Evolutionary conservation across 2,797 vertebrate genomes (phyloP).

Genomic region (Sphenodon punctatus): DNA sequence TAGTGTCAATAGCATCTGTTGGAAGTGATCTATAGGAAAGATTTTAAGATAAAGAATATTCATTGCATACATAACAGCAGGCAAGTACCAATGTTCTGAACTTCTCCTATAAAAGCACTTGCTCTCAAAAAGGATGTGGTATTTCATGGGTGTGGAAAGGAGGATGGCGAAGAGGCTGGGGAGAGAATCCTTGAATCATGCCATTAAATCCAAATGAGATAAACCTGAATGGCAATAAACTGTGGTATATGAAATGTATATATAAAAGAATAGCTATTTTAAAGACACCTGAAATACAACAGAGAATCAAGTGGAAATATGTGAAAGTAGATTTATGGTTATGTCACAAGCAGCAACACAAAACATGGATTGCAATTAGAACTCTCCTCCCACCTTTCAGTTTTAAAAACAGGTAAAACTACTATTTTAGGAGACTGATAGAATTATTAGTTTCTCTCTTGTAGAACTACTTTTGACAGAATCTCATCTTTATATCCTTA

Average conservation of each 20-base stretch:
- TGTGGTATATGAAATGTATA: not conserved
- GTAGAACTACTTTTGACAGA: not conserved
- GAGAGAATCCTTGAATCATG: not conserved
- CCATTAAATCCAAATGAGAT: not conserved
- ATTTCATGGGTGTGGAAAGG: not conserved
- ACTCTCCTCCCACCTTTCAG: too few species aligned
- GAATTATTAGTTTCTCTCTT: not conserved
- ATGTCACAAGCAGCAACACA: not conserved
- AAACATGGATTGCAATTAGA: not conserved
- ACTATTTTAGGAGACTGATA: not conserved
- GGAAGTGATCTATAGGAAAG: too few species aligned
- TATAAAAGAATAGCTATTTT: rapidly evolving
- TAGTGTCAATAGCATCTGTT: not conserved
- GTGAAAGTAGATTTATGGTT: not conserved
- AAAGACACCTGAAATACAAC: not conserved
- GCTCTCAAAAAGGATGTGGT: not conserved
- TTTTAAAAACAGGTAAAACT: not conserved
- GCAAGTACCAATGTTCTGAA: too few species aligned
- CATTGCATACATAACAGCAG: too few species aligned
- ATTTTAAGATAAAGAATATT: too few species aligned
- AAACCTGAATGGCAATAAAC: not conserved
- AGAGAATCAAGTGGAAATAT: not conserved
- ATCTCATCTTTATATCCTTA: not conserved
- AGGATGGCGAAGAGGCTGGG: not conserved
- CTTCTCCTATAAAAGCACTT: not conserved